Evolutionary conservation across 2,113 vertebrate species (phyloP).

Genomic region (Micronisus gabar): DNA sequence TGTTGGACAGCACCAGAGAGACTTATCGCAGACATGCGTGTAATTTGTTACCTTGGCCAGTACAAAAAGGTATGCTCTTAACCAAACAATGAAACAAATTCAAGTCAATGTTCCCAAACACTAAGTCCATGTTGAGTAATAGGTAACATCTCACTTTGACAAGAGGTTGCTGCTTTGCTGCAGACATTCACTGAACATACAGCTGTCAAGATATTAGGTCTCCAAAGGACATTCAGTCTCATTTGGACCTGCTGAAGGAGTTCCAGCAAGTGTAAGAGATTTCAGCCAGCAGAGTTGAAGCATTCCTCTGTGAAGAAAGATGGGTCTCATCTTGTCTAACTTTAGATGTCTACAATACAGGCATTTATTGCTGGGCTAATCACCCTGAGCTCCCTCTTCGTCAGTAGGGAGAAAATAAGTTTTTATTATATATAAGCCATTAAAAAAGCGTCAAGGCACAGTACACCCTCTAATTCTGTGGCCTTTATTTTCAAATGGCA

Average conservation of each 20-base stretch:
- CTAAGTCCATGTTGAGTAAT: neutral
- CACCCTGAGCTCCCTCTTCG: neutral
- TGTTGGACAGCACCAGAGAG: neutral
- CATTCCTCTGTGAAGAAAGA: neutral
- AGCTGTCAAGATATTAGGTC: neutral
- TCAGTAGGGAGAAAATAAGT: neutral
- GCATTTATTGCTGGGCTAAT: neutral
- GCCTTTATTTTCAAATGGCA: constrained; percentile 16
- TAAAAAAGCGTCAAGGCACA: neutral
- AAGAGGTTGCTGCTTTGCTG: neutral
- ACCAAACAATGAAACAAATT: neutral
- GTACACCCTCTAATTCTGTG: neutral
- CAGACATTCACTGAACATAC: neutral
- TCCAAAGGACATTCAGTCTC: neutral
- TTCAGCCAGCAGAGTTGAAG: neutral
- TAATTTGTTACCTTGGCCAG: neutral
- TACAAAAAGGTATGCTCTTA: neutral
- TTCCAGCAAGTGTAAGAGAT: neutral
- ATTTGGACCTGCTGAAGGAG: neutral
- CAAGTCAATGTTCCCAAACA: neutral
- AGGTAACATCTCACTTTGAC: neutral
- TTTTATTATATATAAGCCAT: neutral
- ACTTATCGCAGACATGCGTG: neutral
- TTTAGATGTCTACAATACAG: neutral
- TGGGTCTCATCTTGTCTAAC: neutral